Conservation (phyloP, 2,797 vertebrate genomes). For the Miichthys miiuy region DNA sequence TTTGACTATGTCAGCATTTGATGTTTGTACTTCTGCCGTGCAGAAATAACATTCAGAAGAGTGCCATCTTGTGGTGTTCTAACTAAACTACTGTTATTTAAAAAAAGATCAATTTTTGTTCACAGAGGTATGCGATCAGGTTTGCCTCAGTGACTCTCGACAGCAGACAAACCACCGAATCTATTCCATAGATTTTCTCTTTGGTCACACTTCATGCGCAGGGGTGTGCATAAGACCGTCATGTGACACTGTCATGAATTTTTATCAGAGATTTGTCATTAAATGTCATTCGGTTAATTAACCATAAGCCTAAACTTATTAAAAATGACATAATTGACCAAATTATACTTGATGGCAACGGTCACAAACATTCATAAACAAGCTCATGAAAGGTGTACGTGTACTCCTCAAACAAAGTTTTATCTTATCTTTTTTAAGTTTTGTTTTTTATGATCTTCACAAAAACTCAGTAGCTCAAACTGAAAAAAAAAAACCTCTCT, state of each 20-base stretch:
- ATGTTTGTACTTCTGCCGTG: neutral
- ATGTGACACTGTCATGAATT: no score
- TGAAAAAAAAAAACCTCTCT: neutral
- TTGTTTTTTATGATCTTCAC: slow-evolving; percentile 10
- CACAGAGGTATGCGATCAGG: neutral
- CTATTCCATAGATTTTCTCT: slow-evolving; percentile 35
- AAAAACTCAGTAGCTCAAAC: neutral
- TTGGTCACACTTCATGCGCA: neutral
- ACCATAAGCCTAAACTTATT: no score
- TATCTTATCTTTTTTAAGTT: neutral
- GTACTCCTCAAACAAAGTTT: no score
- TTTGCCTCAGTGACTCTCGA: neutral
- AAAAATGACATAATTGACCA: no score
- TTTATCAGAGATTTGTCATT: no score
- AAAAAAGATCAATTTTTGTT: neutral
- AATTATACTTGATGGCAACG: no score
- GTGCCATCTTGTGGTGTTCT: slow-evolving; percentile 60
- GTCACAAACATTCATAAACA: no score
- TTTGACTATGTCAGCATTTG: slow-evolving; percentile 43
- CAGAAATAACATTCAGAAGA: slow-evolving; percentile 33
- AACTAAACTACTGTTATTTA: neutral
- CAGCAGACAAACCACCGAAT: slow-evolving; percentile 22
- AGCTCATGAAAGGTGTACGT: no score
- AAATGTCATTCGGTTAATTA: no score
- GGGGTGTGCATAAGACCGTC: no score